phyloP scores from a whole-genome alignment of 2,797 vertebrate species.

The Cossypha dichroa region DNA sequence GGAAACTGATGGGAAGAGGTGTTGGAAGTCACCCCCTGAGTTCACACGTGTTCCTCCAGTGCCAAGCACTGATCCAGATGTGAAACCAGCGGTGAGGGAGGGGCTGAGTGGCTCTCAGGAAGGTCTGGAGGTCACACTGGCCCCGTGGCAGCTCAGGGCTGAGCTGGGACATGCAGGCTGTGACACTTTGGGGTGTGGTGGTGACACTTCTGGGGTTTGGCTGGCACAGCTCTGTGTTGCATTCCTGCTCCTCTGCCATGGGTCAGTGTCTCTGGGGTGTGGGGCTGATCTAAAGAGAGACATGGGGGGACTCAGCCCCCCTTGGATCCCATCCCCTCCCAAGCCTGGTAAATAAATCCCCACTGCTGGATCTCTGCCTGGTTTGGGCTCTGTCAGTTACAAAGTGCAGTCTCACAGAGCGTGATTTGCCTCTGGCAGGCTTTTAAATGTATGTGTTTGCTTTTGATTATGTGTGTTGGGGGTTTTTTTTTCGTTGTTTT shows the following conservation, averaged over 20 bases:
- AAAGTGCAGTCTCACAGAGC: conserved; percentile 56
- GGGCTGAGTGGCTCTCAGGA: neutral
- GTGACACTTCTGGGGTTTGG: neutral
- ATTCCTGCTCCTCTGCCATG: neutral
- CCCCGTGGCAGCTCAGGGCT: neutral
- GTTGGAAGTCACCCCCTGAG: neutral
- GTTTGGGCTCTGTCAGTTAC: conserved; percentile 53
- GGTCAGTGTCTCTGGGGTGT: rapidly evolving
- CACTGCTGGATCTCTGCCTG: neutral
- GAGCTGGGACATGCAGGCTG: neutral
- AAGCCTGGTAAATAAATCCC: neutral
- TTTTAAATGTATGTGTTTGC: conserved; percentile 59
- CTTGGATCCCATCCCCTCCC: neutral
- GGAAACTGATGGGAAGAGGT: neutral
- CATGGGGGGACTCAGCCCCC: rapidly evolving
- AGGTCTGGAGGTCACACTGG: neutral
- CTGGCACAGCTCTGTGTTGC: rapidly evolving
- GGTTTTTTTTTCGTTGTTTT: neutral
- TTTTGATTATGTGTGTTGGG: conserved; percentile 48
- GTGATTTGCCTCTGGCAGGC: conserved; percentile 57
- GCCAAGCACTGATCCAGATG: neutral
- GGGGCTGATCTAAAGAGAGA: neutral
- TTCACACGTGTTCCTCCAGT: neutral
- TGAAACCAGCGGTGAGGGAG: neutral
- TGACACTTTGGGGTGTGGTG: neutral